Evolutionary conservation across 53 echinoderm and acorn worm species (phyloP), one percentile per base, ranked within the genome.

Genomic region (Echinarachnius parma): DNA sequence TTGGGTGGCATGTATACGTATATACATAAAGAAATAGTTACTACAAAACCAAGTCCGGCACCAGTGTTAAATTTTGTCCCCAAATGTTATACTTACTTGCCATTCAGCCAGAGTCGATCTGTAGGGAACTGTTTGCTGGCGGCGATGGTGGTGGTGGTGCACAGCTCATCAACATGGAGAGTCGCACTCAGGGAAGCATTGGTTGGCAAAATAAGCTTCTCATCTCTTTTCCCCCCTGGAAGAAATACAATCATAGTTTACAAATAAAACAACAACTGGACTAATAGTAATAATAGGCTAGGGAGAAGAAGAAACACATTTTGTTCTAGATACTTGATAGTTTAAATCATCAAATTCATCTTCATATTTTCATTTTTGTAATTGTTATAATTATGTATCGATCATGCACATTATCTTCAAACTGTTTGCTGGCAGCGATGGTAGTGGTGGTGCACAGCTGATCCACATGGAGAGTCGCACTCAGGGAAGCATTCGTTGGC

Each of bases 81-180:
- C 18, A 19, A n/a, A 27, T 9, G 4, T 59, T 10, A 52, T 32
- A 68, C 68, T 32, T 9, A 94, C 94, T 77, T 81, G 45, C 94
- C 94, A 62, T 94, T 94, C 13, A 94, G 84, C 94, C 94, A 94
- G 54, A 94, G 78, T 75, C 79, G 80, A 62, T 94, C 90, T 60
- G 31, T 64, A 11, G 45, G 50, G 81, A 94, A 90, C 33, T 77
- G 39, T 69, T 75, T 83, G 26, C 90, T 90, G 37, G 83, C 90
- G 48, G 87, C 84, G 15, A 87, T 77, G 28, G 90, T 87, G 15
- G 95, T 94, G 14, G 82, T 94, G 34, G 95, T 80, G 46, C 89
- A 89, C 4, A 94, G 84, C 10, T 94, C 90, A 66, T 94, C 95
- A 37, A 86, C 48, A 37, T 90, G 82, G 13, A 94, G 64, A 9